phyloP scores from a whole-genome alignment of 1,140 invertebrate genomes.

The Leptinotarsa lineolata region DNA sequence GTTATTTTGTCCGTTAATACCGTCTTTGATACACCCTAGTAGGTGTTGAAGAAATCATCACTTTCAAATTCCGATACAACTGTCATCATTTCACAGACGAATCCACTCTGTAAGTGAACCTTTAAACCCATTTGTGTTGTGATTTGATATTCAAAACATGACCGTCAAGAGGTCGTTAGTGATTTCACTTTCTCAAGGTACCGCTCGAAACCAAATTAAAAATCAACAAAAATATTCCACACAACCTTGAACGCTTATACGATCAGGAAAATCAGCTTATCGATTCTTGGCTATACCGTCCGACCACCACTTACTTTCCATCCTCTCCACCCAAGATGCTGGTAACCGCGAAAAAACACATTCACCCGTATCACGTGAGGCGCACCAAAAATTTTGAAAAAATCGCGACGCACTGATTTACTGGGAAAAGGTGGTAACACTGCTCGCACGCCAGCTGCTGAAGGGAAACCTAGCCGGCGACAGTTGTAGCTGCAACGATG shows the following conservation, averaged over 20 bases:
- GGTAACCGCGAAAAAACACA: neutral
- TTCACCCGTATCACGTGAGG: neutral
- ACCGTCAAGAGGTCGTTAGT: neutral
- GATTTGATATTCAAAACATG: constrained; percentile 3
- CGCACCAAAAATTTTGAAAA: neutral
- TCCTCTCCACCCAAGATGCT: neutral
- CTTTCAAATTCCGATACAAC: neutral
- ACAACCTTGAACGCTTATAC: constrained; percentile 4
- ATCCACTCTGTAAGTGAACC: neutral
- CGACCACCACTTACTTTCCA: constrained; percentile 1
- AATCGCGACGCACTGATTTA: neutral
- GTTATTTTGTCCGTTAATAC: no score
- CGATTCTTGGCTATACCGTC: neutral
- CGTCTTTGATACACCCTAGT: neutral
- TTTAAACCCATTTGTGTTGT: neutral
- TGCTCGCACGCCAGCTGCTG: neutral
- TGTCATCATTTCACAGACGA: neutral
- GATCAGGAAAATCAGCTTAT: neutral
- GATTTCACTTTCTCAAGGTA: constrained; percentile 1
- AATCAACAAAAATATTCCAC: neutral
- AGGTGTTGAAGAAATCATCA: neutral
- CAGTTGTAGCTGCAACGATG: constrained; percentile 19
- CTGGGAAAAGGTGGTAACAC: neutral
- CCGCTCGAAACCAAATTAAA: neutral
- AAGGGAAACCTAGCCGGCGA: constrained; percentile 18